Percentiles rank a stretch among this genome's conserved stretches.
phyloP scores from a whole-genome alignment of 2,888 invertebrate species.

The Caenorhabditis panamensis region DNA sequence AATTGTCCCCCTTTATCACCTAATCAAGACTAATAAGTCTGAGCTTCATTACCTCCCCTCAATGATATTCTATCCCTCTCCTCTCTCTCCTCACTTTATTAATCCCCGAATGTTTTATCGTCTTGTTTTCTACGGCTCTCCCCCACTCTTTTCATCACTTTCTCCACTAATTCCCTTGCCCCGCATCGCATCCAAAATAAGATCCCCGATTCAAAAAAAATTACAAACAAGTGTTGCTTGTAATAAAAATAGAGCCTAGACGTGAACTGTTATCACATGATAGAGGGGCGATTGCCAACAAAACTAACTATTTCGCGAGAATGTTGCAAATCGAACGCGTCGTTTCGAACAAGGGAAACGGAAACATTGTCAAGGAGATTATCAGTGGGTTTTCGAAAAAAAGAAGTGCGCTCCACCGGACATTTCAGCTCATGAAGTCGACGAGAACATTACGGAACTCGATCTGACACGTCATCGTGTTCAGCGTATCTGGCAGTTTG shows the following conservation, averaged over 20 bases:
- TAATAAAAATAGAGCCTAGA: conserved; percentile 44
- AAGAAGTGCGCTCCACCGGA: too few species aligned
- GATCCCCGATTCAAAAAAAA: background rate
- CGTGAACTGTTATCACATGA: background rate
- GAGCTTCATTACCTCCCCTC: conserved; percentile 22
- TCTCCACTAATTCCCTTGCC: conserved; percentile 29
- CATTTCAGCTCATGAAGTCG: conserved; percentile 17
- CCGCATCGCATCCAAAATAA: too few species aligned
- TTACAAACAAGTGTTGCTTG: conserved; percentile 29
- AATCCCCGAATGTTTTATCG: conserved; percentile 6
- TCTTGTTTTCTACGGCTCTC: conserved; percentile 20
- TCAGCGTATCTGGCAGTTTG: conserved; percentile 41
- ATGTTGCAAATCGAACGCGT: conserved; percentile 57
- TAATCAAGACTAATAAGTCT: conserved; percentile 38
- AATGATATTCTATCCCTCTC: background rate
- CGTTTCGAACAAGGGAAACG: conserved; percentile 58
- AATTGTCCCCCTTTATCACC: conserved; percentile 19
- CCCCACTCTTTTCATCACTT: background rate
- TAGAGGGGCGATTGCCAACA: background rate
- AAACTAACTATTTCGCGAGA: background rate
- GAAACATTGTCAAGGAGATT: conserved; percentile 58
- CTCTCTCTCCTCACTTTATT: background rate
- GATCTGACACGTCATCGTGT: conserved; percentile 57
- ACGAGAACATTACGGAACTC: conserved; percentile 36
- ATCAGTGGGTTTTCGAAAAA: conserved; percentile 34